A percentile compares a stretch with the other conserved stretches of the same genome.
phyloP scores from a whole-genome alignment of 37 sponge, comb jelly and placozoan genomes.

The Aplysina aerophoba region DNA sequence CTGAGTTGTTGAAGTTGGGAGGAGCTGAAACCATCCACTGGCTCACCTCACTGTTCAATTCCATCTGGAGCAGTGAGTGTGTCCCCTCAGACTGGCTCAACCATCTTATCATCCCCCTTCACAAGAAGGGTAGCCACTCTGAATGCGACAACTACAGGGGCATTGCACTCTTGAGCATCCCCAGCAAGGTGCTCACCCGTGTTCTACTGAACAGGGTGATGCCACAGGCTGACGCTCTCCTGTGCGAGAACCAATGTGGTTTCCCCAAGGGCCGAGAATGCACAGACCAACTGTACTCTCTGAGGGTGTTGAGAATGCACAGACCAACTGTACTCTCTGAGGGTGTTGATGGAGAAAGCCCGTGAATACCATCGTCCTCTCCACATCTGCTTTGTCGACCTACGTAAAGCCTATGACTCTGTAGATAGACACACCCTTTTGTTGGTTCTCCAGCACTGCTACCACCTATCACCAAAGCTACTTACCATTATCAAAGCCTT shows the following conservation, averaged over 20 bases:
- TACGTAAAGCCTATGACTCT: not conserved
- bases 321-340: conserved; percentile 16
- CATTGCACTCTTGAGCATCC: not conserved
- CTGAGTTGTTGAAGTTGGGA: no score
- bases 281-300: conserved; percentile 9
- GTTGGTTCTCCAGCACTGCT: no score
- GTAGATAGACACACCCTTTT: no score
- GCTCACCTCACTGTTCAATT: no score
- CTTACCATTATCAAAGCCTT: no score
- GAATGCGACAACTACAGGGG: no score
- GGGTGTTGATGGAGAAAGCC: not conserved
- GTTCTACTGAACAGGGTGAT: not conserved
- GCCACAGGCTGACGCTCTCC: not conserved
- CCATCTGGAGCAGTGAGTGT: no score
- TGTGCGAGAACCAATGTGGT: conserved; percentile 37
- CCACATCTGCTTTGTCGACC: not conserved
- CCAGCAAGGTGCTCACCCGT: conserved; percentile 10
- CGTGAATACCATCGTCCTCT: not conserved
- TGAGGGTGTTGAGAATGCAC: not conserved
- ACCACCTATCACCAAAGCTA: no score
- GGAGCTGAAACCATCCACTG: no score
- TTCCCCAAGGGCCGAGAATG: conserved; percentile 16
- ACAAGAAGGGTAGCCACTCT: no score
- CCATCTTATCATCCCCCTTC: no score
- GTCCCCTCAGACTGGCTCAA: no score